A percentile compares a stretch with the other conserved stretches of the same genome.
phyloP scores from a whole-genome alignment of 1,140 invertebrate genomes.

The Lamellibrachia luymesi region DNA sequence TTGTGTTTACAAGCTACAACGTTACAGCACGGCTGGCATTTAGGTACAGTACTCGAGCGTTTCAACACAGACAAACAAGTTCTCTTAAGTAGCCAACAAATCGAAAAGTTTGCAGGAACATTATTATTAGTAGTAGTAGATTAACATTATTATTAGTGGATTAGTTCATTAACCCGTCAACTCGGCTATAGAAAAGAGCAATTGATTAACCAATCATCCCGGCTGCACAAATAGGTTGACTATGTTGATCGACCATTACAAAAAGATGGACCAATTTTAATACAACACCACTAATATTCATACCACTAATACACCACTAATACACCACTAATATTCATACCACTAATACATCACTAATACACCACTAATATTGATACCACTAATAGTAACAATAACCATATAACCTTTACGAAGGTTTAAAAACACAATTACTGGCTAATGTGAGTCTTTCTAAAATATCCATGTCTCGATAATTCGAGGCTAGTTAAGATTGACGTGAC shows the following conservation, averaged over 20 bases:
- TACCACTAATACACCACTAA: too few relatives aligned
- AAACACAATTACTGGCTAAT: too few relatives aligned
- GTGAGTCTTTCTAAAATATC: neutral
- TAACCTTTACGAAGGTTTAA: too few relatives aligned
- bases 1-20: constrained; percentile 14
- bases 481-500: neutral
- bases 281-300: too few relatives aligned
- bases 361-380: too few relatives aligned
- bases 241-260: neutral
- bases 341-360: too few relatives aligned
- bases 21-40: neutral
- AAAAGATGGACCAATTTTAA: neutral
- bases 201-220: neutral
- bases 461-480: neutral
- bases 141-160: neutral
- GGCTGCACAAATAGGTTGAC: neutral
- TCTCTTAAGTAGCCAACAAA: neutral
- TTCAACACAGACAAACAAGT: neutral
- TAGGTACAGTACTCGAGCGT: neutral
- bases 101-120: neutral
- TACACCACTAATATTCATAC: too few relatives aligned
- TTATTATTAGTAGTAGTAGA: neutral
- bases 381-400: too few relatives aligned
- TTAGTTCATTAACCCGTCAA: neutral
- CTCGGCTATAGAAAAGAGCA: neutral